Percentiles rank a stretch among this genome's conserved stretches.
phyloP scores from a whole-genome alignment of 2,113 vertebrate genomes.

The Oreochromis aureus region DNA sequence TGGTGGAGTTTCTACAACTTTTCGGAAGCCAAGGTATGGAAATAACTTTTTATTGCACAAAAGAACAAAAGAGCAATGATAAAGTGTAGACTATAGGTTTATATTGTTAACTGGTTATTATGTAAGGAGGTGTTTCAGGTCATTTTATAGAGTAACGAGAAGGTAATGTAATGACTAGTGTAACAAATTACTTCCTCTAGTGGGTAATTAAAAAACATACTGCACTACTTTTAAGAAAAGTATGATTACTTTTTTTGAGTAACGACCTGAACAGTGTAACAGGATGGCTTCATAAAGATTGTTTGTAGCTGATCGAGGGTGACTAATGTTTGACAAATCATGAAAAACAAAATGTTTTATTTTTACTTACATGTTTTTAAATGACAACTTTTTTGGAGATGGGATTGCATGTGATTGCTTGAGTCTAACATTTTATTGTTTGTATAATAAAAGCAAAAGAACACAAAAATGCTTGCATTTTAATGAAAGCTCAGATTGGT shows the following conservation, averaged over 20 bases:
- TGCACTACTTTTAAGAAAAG: background rate
- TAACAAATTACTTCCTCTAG: background rate
- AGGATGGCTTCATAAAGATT: background rate
- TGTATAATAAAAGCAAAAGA: background rate
- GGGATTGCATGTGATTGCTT: accelerated
- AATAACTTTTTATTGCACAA: background rate
- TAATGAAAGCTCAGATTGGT: background rate
- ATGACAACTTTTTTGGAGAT: background rate
- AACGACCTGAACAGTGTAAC: background rate
- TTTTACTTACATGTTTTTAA: background rate
- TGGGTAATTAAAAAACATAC: background rate
- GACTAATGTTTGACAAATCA: background rate
- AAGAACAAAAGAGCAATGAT: background rate
- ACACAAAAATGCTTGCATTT: background rate
- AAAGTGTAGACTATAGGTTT: background rate
- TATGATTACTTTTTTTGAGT: background rate
- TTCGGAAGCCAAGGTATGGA: background rate
- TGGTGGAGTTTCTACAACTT: background rate
- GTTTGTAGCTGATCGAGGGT: background rate
- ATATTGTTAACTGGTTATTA: background rate
- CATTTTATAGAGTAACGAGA: background rate
- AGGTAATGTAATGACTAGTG: background rate
- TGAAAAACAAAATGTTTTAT: background rate
- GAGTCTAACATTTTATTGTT: background rate
- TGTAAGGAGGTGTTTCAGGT: background rate